phyloP scores from a whole-genome alignment of 2,888 invertebrate genomes.

The Lasioglossum pauxillum region DNA sequence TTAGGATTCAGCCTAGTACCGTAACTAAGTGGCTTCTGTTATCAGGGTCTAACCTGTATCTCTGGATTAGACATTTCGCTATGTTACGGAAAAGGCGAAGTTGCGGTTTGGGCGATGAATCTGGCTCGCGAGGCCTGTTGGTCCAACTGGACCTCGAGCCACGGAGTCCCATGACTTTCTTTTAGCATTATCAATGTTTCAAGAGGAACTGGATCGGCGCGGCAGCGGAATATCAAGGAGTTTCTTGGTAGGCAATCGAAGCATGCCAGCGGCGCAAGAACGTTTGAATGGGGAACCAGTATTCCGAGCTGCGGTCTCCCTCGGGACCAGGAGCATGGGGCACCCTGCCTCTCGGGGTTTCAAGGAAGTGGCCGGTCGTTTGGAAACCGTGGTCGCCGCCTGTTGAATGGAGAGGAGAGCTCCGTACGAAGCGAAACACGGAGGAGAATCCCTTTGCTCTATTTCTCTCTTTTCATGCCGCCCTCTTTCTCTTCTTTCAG shows the following conservation, averaged over 20 bases:
- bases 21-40: not conserved
- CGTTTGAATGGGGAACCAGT: slow-evolving; percentile 76
- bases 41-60: not conserved
- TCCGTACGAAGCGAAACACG: not conserved
- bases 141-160: not conserved
- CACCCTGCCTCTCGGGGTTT: slow-evolving; percentile 57
- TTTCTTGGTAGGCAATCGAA: slow-evolving; percentile 59
- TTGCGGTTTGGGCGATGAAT: not conserved
- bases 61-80: not conserved
- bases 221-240: slow-evolving; percentile 75
- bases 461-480: slow-evolving; percentile 26
- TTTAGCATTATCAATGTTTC: slow-evolving; percentile 56
- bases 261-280: slow-evolving; percentile 72
- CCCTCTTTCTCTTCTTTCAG: not conserved
- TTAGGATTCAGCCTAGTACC: not conserved
- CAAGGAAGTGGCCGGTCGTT: slow-evolving; percentile 73
- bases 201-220: slow-evolving; percentile 67
- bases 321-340: slow-evolving; percentile 65
- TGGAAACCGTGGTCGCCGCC: slow-evolving; percentile 72
- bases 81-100: not conserved
- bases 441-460: slow-evolving; percentile 20
- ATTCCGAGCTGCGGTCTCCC: slow-evolving; percentile 53
- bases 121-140: not conserved
- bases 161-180: slow-evolving; percentile 15
- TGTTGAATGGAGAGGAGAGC: slow-evolving; percentile 66